Conservation (phyloP, 2,888 invertebrate species). For the Ennomos quercinarius region DNA sequence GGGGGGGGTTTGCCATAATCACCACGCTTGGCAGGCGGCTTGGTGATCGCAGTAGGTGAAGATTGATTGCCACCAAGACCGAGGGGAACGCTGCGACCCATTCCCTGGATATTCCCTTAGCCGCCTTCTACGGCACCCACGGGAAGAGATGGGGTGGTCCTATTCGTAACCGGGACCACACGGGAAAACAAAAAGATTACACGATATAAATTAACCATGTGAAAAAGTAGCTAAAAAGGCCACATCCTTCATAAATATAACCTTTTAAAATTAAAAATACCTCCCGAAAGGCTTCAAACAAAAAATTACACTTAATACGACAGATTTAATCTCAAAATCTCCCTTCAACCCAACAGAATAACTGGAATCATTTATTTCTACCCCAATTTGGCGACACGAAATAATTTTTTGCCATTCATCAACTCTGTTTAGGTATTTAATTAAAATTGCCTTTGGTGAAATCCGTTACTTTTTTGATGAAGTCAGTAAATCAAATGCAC, state of each 20-base stretch:
- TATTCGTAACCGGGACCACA: too few relatives aligned
- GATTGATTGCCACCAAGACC: too few relatives aligned
- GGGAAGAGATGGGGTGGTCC: too few relatives aligned
- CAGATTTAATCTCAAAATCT: slow-evolving; percentile 19
- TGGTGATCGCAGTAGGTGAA: too few relatives aligned
- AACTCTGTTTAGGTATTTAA: slow-evolving; percentile 28
- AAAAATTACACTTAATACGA: slow-evolving; percentile 22
- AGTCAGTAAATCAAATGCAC: slow-evolving; percentile 6
- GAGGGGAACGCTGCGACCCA: too few relatives aligned
- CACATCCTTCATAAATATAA: slow-evolving; percentile 20
- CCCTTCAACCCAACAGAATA: slow-evolving; percentile 18
- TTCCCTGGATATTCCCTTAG: too few relatives aligned
- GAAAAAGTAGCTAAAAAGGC: slow-evolving; percentile 13
- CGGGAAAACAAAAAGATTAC: slow-evolving; percentile 12
- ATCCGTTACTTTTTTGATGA: slow-evolving; percentile 5
- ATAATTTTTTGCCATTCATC: slow-evolving; percentile 34
- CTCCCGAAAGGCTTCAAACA: slow-evolving; percentile 2
- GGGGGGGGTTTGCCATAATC: too few relatives aligned
- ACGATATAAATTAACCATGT: too few relatives aligned
- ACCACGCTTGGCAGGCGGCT: too few relatives aligned
- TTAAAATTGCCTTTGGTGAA: slow-evolving; percentile 25
- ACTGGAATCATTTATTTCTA: slow-evolving; percentile 28
- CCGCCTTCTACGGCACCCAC: too few relatives aligned
- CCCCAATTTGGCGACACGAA: slow-evolving; percentile 25
- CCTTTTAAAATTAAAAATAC: slow-evolving; percentile 20